Evolutionary conservation across 2,888 invertebrate genomes (phyloP), one percentile per base, ranked within the genome.

Genomic region (Leucophenga montana): DNA sequence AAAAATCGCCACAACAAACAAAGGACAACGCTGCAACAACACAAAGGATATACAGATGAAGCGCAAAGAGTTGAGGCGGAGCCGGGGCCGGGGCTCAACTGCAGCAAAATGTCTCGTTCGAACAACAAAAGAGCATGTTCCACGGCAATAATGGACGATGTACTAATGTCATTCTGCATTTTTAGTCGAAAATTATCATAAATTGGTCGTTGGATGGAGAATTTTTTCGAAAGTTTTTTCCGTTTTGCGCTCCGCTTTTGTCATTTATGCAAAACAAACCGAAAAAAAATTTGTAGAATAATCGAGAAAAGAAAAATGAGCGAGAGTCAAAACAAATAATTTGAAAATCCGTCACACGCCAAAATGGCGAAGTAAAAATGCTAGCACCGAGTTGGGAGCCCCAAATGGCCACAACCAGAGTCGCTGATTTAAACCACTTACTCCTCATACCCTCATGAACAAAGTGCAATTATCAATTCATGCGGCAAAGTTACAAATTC

Each of bases 121-220:
- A 85, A 82, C 82, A 82, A 85, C 82, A 82, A 84, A 85, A 84
- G 82, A 82, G 82, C 82, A 82, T 82, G 82, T 82, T 84, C 73
- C 72, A 74, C 72, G 82, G 82, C 84, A 85, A 82, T 82, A 82
- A 82, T 85, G 82, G 81, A 82, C 82, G 85, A 85, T 83, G 82
- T 76, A 82, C 85, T 84, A 76, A 85, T 85, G 85, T 83, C 85
- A 85, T 84, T 85, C 74, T 70, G 71, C 70, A 79, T 66, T 78
- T 77, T 81, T 70, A 71, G 69, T 74, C 77, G 68, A 69, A 84
- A 85, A 82, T 82, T 82, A 85, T 85, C 82, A 82, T 82, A 82
- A 82, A 85, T 85, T 82, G 85, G 83, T 80, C 83, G 85, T 82
- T 80, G 78, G 69, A 71, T 71, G 75, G 76, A 84, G 76, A 77